Evolutionary conservation across 2,888 invertebrate genomes (phyloP).

Genomic region (Lasius fuliginosus): DNA sequence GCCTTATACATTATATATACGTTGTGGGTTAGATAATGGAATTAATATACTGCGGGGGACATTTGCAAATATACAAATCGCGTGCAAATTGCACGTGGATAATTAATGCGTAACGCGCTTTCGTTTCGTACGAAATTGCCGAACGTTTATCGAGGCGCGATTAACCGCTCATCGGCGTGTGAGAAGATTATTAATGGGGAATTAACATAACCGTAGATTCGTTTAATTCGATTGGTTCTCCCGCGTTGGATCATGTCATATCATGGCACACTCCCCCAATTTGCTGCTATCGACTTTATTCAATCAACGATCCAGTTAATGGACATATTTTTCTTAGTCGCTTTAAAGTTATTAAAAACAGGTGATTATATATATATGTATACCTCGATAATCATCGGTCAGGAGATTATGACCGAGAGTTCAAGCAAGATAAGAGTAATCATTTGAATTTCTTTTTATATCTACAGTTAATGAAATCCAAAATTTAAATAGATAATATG

Average conservation of each 20-base stretch:
- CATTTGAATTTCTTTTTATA: background rate
- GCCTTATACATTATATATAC: conserved; percentile 18
- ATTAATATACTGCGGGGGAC: conserved; percentile 23
- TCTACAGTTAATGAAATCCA: background rate
- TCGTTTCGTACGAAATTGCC: background rate
- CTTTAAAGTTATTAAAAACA: conserved; percentile 3
- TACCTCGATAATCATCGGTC: background rate
- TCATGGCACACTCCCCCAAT: background rate
- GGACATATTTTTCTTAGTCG: background rate
- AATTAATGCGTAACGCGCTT: conserved; percentile 24
- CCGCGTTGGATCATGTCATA: background rate
- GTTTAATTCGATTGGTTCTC: conserved; percentile 21
- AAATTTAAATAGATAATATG: background rate
- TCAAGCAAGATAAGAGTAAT: background rate
- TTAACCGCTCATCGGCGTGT: background rate
- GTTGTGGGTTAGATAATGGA: conserved; percentile 34
- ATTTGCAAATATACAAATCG: conserved; percentile 5
- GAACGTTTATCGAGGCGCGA: background rate
- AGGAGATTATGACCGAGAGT: background rate
- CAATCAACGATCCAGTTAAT: background rate
- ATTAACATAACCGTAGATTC: background rate
- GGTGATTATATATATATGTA: background rate
- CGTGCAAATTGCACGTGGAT: conserved; percentile 17
- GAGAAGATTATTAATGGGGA: conserved; percentile 17
- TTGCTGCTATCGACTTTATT: background rate